phyloP scores from a whole-genome alignment of 2,797 vertebrate genomes.

The Cryptoblepharus egeriae region DNA sequence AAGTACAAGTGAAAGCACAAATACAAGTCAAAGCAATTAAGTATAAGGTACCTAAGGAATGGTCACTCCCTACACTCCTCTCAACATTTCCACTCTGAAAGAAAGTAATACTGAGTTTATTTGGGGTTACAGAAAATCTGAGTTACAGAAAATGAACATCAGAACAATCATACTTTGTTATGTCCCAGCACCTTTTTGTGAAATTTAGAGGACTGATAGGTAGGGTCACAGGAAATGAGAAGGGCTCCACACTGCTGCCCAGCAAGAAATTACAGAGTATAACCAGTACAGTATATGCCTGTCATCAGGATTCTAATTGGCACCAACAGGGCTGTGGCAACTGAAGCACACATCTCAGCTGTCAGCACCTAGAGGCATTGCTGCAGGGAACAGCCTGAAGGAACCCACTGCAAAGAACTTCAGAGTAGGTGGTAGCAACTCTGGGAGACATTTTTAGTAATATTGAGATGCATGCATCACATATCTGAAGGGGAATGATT shows the following conservation, averaged over 20 bases:
- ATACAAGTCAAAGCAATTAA: too few species aligned
- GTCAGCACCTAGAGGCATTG: conserved; percentile 61
- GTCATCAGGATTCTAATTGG: conserved; percentile 70
- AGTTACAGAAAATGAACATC: conserved; percentile 49
- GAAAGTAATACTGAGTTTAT: conserved; percentile 31
- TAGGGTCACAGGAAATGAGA: conserved; percentile 40
- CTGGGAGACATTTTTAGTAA: conserved; percentile 45
- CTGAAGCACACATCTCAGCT: conserved; percentile 51
- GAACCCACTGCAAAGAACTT: conserved; percentile 52
- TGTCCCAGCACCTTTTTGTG: not conserved
- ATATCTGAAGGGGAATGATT: conserved; percentile 50
- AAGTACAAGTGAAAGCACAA: too few species aligned
- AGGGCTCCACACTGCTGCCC: conserved; percentile 40
- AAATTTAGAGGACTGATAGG: conserved; percentile 21
- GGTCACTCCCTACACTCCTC: conserved; percentile 1
- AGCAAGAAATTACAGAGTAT: conserved; percentile 21
- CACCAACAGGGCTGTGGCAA: conserved; percentile 62
- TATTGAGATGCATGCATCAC: conserved; percentile 53
- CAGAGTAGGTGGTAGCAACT: conserved; percentile 40
- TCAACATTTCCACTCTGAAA: conserved; percentile 30
- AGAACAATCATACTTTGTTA: conserved; percentile 37
- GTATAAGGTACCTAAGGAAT: not conserved
- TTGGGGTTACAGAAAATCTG: too few species aligned
- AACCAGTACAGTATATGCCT: conserved; percentile 60
- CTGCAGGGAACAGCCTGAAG: conserved; percentile 66